Evolutionary conservation across 1,140 invertebrate genomes (phyloP).

Genomic region (Thaumetopoea pityocampa): DNA sequence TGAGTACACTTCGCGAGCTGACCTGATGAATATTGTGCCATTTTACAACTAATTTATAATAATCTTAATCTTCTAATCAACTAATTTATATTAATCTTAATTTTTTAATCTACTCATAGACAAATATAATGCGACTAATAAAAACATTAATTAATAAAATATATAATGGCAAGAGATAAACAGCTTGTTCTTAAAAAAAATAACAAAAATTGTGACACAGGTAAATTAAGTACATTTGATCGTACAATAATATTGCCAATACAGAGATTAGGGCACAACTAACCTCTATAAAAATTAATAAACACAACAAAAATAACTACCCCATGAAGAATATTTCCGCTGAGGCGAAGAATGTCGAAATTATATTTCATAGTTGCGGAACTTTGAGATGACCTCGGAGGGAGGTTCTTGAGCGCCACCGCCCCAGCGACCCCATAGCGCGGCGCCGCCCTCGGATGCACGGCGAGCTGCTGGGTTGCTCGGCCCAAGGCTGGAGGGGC

Average conservation of each 20-base stretch:
- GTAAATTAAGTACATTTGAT: conserved; percentile 25
- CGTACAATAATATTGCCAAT: conserved; percentile 15
- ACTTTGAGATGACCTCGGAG: conserved; percentile 91
- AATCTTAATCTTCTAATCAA: no score
- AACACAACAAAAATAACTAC: conserved; percentile 13
- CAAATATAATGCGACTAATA: conserved; percentile 26
- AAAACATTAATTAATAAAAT: conserved; percentile 9
- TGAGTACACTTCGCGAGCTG: conserved; percentile 65
- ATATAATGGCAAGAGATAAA: conserved; percentile 33
- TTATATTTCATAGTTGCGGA: conserved; percentile 96
- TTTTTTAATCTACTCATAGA: conserved; percentile 33
- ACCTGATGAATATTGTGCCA: conserved; percentile 76
- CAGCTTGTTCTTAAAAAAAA: conserved; percentile 21
- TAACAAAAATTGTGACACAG: conserved; percentile 26
- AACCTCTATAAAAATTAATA: conserved; percentile 35
- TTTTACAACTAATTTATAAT: conserved; percentile 38
- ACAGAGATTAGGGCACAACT: conserved; percentile 43
- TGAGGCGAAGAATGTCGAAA: no score
- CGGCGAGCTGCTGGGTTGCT: conserved; percentile 81
- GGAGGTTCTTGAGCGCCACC: conserved; percentile 83
- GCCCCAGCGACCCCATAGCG: conserved; percentile 82
- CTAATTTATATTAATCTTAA: no score
- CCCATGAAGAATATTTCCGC: no score
- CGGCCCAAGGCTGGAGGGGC: conserved; percentile 77
- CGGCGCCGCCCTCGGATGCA: conserved; percentile 88